These are phyloP conservation scores for Prenolepis imparis DNA, from an alignment of 2,888 invertebrate genomes.

Conservation along the genomic window DNA sequence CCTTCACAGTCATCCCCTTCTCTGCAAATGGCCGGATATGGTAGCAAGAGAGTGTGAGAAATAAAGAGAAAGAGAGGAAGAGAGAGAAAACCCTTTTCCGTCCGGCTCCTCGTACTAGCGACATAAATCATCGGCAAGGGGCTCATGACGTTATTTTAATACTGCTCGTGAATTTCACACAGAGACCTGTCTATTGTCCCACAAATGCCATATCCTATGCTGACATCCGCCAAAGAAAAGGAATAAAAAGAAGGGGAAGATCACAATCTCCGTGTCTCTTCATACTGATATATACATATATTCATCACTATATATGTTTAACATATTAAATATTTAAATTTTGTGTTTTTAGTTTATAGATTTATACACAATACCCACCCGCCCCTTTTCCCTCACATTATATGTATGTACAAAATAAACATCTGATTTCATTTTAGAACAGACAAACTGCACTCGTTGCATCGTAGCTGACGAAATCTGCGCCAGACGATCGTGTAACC, in stretches of 20 bases:
- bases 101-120: slow-evolving; percentile 32
- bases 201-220: slow-evolving; percentile 35
- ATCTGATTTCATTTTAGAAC: slow-evolving; percentile 7
- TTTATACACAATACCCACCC: neutral
- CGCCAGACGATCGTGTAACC: slow-evolving; percentile 34
- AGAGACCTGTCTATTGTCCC: slow-evolving; percentile 37
- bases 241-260: neutral
- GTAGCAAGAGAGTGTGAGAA: neutral
- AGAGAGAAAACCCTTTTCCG: slow-evolving; percentile 21
- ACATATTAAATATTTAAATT: neutral
- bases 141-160: slow-evolving; percentile 68
- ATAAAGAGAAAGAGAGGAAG: slow-evolving; percentile 1
- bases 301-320: neutral
- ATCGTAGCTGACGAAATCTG: slow-evolving; percentile 19
- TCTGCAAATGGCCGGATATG: slow-evolving; percentile 60
- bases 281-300: neutral
- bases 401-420: neutral
- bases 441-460: slow-evolving; percentile 13
- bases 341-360: neutral
- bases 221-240: neutral
- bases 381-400: too few relatives aligned
- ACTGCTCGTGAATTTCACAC: slow-evolving; percentile 55
- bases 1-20: slow-evolving; percentile 46
- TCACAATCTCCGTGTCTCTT: neutral
- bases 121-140: slow-evolving; percentile 64